Percentiles rank a stretch among this genome's conserved stretches.
phyloP scores from a whole-genome alignment of 2,113 vertebrate genomes.

The Bufo gargarizans region DNA sequence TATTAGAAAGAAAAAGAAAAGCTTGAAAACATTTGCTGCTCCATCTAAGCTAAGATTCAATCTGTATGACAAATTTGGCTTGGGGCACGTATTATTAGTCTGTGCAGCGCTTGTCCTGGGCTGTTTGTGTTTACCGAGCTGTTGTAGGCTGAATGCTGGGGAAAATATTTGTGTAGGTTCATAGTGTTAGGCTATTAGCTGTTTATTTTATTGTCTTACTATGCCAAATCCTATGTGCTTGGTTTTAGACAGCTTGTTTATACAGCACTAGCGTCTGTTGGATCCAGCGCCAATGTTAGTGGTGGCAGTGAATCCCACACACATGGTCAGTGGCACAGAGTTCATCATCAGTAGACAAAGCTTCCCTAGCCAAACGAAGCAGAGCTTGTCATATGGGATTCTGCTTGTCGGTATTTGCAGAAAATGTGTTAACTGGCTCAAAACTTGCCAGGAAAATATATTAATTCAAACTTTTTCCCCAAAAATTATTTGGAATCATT shows the following conservation, averaged over 20 bases:
- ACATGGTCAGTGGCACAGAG: conserved; percentile 21
- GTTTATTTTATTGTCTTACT: conserved; percentile 13
- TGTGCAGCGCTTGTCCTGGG: neutral
- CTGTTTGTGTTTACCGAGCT: conserved; percentile 18
- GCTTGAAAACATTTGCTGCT: conserved; percentile 4
- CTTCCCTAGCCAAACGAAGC: neutral
- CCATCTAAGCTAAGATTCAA: neutral
- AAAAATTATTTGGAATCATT: neutral
- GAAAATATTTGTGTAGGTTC: conserved; percentile 23
- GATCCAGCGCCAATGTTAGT: neutral
- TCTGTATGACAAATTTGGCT: conserved; percentile 31
- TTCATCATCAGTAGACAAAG: neutral
- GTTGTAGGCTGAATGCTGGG: conserved; percentile 3
- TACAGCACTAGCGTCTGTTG: neutral
- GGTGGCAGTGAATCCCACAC: neutral
- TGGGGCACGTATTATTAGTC: neutral
- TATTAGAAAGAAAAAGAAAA: neutral
- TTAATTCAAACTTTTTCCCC: neutral
- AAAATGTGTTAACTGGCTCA: neutral
- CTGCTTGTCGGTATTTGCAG: neutral
- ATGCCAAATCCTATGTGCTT: neutral
- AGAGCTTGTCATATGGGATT: neutral
- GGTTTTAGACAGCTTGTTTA: conserved; percentile 7
- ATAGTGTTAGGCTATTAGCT: conserved; percentile 22
- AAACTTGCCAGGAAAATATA: conserved; percentile 5